Base-by-base conservation (phyloP, 2,113 vertebrate species). In the Phodopus roborovskii region DNA sequence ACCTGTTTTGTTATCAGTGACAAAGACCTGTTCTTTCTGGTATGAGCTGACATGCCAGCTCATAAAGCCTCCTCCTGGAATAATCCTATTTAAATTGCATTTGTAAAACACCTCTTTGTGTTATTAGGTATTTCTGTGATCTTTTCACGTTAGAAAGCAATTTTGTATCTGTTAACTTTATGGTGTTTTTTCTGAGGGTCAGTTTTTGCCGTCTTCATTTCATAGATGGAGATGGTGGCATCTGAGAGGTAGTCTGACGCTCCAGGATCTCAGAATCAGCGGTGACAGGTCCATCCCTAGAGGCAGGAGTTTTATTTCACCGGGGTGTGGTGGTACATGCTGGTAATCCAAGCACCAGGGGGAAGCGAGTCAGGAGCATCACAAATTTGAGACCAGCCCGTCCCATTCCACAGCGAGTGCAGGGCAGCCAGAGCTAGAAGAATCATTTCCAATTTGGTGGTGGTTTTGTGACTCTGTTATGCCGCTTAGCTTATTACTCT, bases 81-180 rank as follows among this genome's bases (percentile, higher is more conserved):
- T 6, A 71, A 1, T 75, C 42, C 30, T 24, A 45, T 87, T 77
- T 90, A 86, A 77, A 91, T 73, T 66, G 33, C 60, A 58, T 87
- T 64, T 45, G 7, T 82, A 33, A 92, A 95, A 64, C 78, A 48
- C 71, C 60, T 81, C 48, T 39, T 90, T 45, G 36, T 70, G 30
- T 66, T 87, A 22, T 22, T 79, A 75, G 20, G 13, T 48, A 58
- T 50, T 79, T 83, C 26, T 60, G 13, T 89, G 20, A 22, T 74
- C 53, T 81, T 90, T 73, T 90, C 28, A 39, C 7, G 88, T 83
- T 84, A 86, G 75, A 42, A 86, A 75, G 24, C 24, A 58, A 28
- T 78, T 50, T 83, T 68, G 24, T 92, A 45, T 68, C 79, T 88
- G 17, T 58, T 66, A 60, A 45, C 88, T 66, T 94, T 93, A 16